These are phyloP conservation scores for Schlechtendalia chinensis DNA, from an alignment of 1,140 invertebrate genomes.

Conservation along the genomic window DNA sequence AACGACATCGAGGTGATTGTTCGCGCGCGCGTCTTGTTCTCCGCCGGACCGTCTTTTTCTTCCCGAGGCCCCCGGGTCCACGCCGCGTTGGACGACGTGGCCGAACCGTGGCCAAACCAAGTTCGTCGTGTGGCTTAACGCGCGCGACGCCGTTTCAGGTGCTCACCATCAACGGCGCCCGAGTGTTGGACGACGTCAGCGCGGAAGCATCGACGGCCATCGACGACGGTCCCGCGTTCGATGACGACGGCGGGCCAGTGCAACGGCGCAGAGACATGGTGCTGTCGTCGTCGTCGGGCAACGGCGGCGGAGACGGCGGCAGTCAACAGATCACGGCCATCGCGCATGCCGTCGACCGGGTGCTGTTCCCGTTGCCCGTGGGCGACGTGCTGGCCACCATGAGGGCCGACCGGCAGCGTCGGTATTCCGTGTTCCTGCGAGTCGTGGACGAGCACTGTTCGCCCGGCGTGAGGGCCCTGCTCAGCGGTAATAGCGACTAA, in stretches of 20 bases:
- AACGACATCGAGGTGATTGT: slow-evolving; percentile 74
- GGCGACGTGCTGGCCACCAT: slow-evolving; percentile 78
- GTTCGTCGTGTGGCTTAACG: too few species aligned
- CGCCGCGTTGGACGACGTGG: too few species aligned
- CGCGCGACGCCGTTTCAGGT: slow-evolving; percentile 61
- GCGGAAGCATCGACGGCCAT: background rate
- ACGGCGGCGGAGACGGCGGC: background rate
- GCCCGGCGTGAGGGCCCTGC: slow-evolving; percentile 71
- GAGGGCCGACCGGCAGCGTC: slow-evolving; percentile 73
- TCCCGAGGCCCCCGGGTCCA: too few species aligned
- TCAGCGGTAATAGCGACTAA: slow-evolving; percentile 69
- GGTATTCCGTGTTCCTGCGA: slow-evolving; percentile 76
- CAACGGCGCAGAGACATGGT: slow-evolving; percentile 21
- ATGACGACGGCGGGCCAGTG: background rate
- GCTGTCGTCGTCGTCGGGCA: background rate
- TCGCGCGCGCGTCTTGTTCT: too few species aligned
- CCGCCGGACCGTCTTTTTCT: too few species aligned
- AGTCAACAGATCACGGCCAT: slow-evolving; percentile 67
- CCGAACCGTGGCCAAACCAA: too few species aligned
- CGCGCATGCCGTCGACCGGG: slow-evolving; percentile 80
- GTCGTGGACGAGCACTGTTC: slow-evolving; percentile 62
- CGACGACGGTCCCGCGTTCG: slow-evolving; percentile 53
- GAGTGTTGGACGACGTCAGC: slow-evolving; percentile 65
- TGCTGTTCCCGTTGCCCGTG: slow-evolving; percentile 82
- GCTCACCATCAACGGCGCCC: slow-evolving; percentile 79